Conservation (phyloP, 2,797 vertebrate genomes). For the Hemitrygon akajei region DNA sequence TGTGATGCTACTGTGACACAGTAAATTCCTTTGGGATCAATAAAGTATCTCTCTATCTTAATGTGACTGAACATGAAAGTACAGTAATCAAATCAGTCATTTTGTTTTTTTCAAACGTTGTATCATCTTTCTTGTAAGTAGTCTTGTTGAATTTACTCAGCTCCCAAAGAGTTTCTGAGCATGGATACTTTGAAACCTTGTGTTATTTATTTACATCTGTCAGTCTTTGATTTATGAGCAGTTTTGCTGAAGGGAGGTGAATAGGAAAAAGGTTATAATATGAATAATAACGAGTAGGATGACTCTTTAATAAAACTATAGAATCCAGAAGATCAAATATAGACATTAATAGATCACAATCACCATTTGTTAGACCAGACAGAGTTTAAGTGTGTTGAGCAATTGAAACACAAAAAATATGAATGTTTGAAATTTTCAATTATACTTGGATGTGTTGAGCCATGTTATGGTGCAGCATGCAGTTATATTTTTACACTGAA, state of each 20-base stretch:
- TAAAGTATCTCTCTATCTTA: too few species aligned
- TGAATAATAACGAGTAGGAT: background rate
- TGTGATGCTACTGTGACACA: too few species aligned
- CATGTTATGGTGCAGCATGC: background rate
- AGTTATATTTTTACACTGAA: too few species aligned
- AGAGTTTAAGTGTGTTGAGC: background rate
- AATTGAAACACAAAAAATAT: too few species aligned
- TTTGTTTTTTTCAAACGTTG: too few species aligned
- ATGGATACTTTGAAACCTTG: conserved; percentile 35
- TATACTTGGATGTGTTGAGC: background rate
- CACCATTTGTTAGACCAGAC: background rate
- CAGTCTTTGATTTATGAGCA: background rate
- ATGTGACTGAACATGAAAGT: background rate
- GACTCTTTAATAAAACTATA: background rate
- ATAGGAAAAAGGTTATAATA: background rate
- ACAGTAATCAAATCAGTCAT: background rate
- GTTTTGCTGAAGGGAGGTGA: background rate
- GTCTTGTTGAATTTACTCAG: background rate
- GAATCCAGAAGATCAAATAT: background rate
- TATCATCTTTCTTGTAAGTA: background rate
- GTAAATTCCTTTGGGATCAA: too few species aligned
- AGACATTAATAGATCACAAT: background rate
- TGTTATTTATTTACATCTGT: background rate
- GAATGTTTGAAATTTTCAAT: too few species aligned
- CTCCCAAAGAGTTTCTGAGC: conserved; percentile 40